Base-by-base conservation (phyloP, 2,113 vertebrate species). In the Murina feae region DNA sequence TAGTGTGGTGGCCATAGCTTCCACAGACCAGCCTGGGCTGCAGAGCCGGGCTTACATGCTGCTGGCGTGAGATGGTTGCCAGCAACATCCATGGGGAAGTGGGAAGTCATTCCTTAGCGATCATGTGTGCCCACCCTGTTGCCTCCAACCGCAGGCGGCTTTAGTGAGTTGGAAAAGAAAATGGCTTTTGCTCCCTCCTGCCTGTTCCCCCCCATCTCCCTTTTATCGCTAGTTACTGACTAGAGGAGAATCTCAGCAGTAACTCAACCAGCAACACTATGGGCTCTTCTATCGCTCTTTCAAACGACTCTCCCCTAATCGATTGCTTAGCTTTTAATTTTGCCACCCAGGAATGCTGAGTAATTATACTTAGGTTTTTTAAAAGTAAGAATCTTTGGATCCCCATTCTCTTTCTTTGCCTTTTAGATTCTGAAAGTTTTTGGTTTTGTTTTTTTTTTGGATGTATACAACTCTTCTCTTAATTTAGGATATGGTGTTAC, bases 351-450 rank as follows among this genome's bases (percentile, higher is more conserved):
- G 1, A 72, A 89, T 44, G 89, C 39, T 86, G 53, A 85, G 69
- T 81, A 66, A 63, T 76, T 30, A 49, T 28, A 66, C 76, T 90
- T 51, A 53, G 49, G 13, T 92, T 90, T 86, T 66, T 60, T 83
- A 47, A 90, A 75, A 86, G 63, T 47, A 66, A 82, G 9, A 60
- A 55, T 53, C 44, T 58, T 30, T 89, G 10, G 32, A 65, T 35
- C 37, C 32, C 39, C 18, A 39, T 21, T 68, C 4, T 32, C 44
- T 81, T 28, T 66, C 39, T 89, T 79, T 83, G 8, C 71, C 14
- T 92, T 82, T 76, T 90, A 55, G 53, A 58, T 60, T 81, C 49
- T n/a, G n/a, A n/a, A n/a, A n/a, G n/a, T n/a, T n/a, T n/a, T n/a
- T n/a, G n/a, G n/a, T n/a, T n/a, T n/a, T n/a, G n/a, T n/a, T n/a